Percentiles rank a stretch among this genome's conserved stretches.
These are phyloP conservation scores for Eupithecia vulgata DNA, from an alignment of 2,888 invertebrate genomes.

Conservation along the genomic window DNA sequence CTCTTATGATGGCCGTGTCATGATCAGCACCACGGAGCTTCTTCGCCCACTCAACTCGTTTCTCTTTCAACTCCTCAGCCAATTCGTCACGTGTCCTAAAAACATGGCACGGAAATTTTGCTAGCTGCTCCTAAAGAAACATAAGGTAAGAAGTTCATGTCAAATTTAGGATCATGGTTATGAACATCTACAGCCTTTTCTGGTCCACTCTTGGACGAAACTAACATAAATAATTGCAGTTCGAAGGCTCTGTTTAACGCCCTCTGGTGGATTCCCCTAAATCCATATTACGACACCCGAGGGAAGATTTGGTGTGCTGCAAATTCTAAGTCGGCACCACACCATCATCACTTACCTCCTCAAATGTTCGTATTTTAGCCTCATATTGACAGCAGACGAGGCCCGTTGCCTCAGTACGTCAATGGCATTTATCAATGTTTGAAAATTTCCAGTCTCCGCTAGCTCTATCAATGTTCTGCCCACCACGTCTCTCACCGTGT, in stretches of 20 bases:
- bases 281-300: no score
- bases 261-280: no score
- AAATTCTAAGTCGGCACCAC: no score
- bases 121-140: no score
- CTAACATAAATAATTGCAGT: no score
- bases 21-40: slow-evolving; percentile 59
- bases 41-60: slow-evolving; percentile 53
- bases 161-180: no score
- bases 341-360: background rate
- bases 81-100: slow-evolving; percentile 56
- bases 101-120: background rate
- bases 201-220: no score
- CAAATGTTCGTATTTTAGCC: slow-evolving; percentile 53
- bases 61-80: slow-evolving; percentile 53
- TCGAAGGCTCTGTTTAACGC: no score
- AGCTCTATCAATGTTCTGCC: slow-evolving; percentile 64
- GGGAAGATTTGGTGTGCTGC: background rate
- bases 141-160: no score
- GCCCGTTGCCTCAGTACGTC: slow-evolving; percentile 51
- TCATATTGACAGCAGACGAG: slow-evolving; percentile 49
- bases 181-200: no score
- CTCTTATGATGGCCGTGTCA: slow-evolving; percentile 66
- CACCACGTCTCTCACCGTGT: slow-evolving; percentile 60
- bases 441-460: slow-evolving; percentile 58
- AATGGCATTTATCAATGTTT: slow-evolving; percentile 55